These are phyloP conservation scores for Macropus fuliginosus DNA, from an alignment of 2,797 vertebrate species.

Conservation along the genomic window DNA sequence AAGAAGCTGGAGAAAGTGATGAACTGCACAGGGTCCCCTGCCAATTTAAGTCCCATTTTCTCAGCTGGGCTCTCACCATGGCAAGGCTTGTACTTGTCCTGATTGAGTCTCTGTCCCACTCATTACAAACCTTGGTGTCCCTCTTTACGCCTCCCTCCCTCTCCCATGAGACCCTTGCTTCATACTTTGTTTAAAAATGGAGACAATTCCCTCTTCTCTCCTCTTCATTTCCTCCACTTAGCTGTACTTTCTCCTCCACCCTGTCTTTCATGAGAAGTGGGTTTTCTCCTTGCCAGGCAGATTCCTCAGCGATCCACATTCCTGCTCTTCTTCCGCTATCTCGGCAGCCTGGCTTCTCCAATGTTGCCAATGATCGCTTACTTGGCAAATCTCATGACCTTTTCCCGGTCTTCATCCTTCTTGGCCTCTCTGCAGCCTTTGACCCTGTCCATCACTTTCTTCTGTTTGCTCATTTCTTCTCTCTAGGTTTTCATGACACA, in stretches of 20 bases:
- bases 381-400: neutral
- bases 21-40: neutral
- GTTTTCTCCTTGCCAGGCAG: neutral
- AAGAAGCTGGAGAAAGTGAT: neutral
- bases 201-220: neutral
- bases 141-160: neutral
- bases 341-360: neutral
- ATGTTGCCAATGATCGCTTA: no score
- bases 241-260: neutral
- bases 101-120: neutral
- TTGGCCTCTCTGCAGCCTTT: neutral
- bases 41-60: neutral
- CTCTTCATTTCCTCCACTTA: neutral
- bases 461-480: neutral
- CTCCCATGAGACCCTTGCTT: neutral
- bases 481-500: no score
- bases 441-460: neutral
- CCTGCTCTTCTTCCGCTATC: neutral
- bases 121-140: neutral
- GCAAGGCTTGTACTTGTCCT: neutral
- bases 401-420: neutral
- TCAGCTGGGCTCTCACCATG: neutral
- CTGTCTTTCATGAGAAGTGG: neutral
- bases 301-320: neutral
- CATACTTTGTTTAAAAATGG: neutral